Conservation (phyloP, 2,113 vertebrate genomes). For the Gobius niger region DNA sequence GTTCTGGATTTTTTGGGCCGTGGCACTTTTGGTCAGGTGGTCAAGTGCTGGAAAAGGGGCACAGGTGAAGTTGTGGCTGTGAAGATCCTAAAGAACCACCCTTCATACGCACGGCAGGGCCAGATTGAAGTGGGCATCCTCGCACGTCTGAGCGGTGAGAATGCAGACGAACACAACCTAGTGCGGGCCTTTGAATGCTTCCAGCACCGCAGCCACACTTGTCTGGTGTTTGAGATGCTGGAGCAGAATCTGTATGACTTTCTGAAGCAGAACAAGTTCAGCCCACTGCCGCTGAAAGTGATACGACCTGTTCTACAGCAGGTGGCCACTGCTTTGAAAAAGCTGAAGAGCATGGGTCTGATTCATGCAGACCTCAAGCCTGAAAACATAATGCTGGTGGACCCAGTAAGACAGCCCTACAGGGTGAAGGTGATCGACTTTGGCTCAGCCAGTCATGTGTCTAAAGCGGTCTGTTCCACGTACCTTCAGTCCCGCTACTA, state of each 20-base stretch:
- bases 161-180: constrained; percentile 96
- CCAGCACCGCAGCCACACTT: constrained; percentile 96
- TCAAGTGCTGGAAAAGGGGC: constrained; percentile 98
- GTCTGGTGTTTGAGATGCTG: constrained; percentile 98
- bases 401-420: constrained; percentile 95
- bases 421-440: constrained; percentile 99
- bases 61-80: constrained; percentile 95
- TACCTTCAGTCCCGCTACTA: constrained; percentile 99
- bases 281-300: constrained; percentile 95
- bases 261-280: constrained; percentile 99
- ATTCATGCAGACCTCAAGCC: constrained; percentile 99
- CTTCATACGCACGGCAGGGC: constrained; percentile 95
- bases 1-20: constrained; percentile 97
- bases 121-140: constrained; percentile 98
- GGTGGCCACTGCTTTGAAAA: constrained; percentile 97
- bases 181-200: constrained; percentile 98
- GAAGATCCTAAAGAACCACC: constrained; percentile 98
- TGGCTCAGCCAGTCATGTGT: constrained; percentile 97
- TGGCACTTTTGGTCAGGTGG: constrained; percentile 97
- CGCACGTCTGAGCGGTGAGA: constrained; percentile 93
- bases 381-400: constrained; percentile 99
- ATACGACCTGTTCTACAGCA: constrained; percentile 97
- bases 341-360: constrained; percentile 96
- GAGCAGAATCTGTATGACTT: constrained; percentile 99
- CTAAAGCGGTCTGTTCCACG: constrained; percentile 98